A percentile compares a stretch with the other conserved stretches of the same genome.
Evolutionary conservation across 2,113 vertebrate species (phyloP).

Genomic region (Siniperca chuatsi): DNA sequence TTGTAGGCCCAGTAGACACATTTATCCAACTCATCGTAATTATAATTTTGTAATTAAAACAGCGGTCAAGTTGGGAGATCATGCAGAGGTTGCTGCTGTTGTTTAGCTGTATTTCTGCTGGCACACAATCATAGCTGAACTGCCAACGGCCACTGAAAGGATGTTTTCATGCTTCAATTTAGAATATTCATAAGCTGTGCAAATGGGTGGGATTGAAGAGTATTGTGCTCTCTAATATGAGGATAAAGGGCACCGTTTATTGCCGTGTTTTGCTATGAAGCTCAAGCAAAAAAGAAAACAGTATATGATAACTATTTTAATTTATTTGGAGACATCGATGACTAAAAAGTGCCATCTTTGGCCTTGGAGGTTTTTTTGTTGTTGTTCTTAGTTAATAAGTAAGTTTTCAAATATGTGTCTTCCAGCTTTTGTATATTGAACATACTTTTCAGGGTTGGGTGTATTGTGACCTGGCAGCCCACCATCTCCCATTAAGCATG

Average conservation of each 20-base stretch:
- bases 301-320: constrained; percentile 32
- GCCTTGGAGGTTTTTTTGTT: constrained; percentile 15
- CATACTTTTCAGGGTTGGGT: constrained; percentile 36
- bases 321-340: constrained; percentile 47
- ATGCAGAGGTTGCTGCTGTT: constrained; percentile 66
- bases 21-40: constrained; percentile 67
- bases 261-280: constrained; percentile 46
- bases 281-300: constrained; percentile 44
- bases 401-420: constrained; percentile 45
- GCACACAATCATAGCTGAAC: constrained; percentile 53
- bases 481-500: constrained; percentile 54
- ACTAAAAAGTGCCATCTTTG: constrained; percentile 34
- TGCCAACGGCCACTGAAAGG: constrained; percentile 66
- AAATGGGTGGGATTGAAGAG: constrained; percentile 64
- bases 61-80: constrained; percentile 74
- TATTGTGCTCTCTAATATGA: constrained; percentile 58
- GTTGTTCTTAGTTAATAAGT: constrained; percentile 9
- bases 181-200: constrained; percentile 76
- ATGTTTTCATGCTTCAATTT: constrained; percentile 76
- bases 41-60: constrained; percentile 77
- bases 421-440: constrained; percentile 40
- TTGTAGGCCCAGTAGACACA: constrained; percentile 50
- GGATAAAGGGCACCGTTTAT: constrained; percentile 70
- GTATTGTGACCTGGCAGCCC: constrained; percentile 54
- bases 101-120: constrained; percentile 65